Conservation (phyloP, 2,888 invertebrate species). For the Drosophila peninsularis region DNA sequence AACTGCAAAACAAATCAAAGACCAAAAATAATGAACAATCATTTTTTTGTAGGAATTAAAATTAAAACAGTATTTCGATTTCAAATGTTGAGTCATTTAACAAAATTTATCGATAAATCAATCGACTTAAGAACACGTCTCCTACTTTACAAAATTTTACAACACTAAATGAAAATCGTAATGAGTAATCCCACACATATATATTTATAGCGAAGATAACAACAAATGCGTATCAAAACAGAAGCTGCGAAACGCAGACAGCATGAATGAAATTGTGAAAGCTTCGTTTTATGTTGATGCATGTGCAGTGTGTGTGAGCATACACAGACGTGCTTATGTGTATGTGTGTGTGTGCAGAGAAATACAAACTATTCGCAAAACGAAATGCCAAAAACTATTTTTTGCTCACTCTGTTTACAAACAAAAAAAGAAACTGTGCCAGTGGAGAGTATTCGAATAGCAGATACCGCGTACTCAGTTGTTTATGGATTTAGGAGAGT, state of each 20-base stretch:
- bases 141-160: slow-evolving; percentile 10
- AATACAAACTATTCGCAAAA: slow-evolving; percentile 32
- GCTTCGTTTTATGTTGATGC: slow-evolving; percentile 43
- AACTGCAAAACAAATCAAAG: slow-evolving; percentile 25
- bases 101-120: slow-evolving; percentile 13
- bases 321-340: too few relatives aligned
- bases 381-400: slow-evolving; percentile 54
- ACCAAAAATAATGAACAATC: background rate
- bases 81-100: background rate
- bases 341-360: slow-evolving; percentile 7
- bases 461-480: background rate
- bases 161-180: slow-evolving; percentile 30
- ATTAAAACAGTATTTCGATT: background rate
- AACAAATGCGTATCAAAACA: slow-evolving; percentile 60
- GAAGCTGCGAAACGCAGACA: slow-evolving; percentile 44
- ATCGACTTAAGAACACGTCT: background rate
- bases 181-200: slow-evolving; percentile 13
- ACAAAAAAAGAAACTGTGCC: slow-evolving; percentile 38
- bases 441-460: background rate
- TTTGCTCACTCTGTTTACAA: slow-evolving; percentile 64
- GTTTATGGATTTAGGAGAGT: background rate
- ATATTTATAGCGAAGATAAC: slow-evolving; percentile 18
- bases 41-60: background rate
- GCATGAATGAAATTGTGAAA: slow-evolving; percentile 75
- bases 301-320: slow-evolving; percentile 13